Conservation (phyloP, 2,888 invertebrate species). For the Macrosiphum euphorbiae region DNA sequence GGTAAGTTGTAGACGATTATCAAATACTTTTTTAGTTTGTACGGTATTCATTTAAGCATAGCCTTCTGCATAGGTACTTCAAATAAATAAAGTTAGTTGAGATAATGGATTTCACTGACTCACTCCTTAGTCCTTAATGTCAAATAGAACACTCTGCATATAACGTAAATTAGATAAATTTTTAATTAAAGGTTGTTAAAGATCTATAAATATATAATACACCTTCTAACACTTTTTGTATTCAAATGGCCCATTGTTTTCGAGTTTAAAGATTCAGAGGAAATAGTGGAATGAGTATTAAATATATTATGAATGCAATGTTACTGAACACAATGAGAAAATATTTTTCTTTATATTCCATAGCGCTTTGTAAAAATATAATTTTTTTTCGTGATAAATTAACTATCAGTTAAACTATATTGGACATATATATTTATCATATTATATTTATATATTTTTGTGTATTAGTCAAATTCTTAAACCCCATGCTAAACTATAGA, state of each 20-base stretch:
- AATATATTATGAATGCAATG: conserved; percentile 10
- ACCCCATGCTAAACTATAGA: background rate
- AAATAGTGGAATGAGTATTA: background rate
- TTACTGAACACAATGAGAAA: background rate
- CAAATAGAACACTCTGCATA: background rate
- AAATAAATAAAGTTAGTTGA: background rate
- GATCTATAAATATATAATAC: background rate
- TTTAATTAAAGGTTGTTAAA: conserved; percentile 12
- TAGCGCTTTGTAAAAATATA: background rate
- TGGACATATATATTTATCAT: background rate
- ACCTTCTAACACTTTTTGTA: background rate
- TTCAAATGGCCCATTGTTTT: conserved; percentile 20
- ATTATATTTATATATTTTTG: no score
- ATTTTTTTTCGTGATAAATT: background rate
- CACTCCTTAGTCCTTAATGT: background rate
- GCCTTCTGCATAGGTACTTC: background rate
- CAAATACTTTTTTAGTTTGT: background rate
- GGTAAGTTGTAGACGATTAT: no score
- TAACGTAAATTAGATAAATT: background rate
- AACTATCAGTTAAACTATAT: background rate
- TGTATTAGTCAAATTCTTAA: background rate
- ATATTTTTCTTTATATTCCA: background rate
- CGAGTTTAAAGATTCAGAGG: background rate
- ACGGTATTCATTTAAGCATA: background rate
- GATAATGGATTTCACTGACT: background rate